These are phyloP conservation scores for Pantala flavescens DNA, from an alignment of 1,140 invertebrate genomes.

Conservation along the genomic window DNA sequence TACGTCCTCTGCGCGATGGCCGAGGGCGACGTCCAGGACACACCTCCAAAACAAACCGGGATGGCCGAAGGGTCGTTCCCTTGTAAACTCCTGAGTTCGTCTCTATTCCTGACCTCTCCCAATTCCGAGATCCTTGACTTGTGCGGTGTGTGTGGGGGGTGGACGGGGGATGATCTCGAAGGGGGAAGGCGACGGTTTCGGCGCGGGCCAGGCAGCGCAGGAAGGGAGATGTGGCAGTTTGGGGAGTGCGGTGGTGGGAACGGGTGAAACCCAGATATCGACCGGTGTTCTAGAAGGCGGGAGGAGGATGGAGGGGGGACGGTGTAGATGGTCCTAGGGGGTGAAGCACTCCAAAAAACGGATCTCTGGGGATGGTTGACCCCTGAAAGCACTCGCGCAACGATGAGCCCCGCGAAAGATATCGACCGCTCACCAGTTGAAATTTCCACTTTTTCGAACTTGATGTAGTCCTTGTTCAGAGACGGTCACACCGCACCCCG, in stretches of 20 bases:
- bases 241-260: not conserved
- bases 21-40: too few relatives aligned
- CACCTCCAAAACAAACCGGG: too few relatives aligned
- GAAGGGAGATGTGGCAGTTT: not conserved
- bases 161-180: not conserved
- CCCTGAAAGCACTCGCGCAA: too few relatives aligned
- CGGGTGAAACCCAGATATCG: not conserved
- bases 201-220: conserved; percentile 2
- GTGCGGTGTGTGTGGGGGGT: not conserved
- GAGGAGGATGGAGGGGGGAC: not conserved
- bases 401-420: too few relatives aligned
- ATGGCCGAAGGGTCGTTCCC: not conserved
- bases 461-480: not conserved
- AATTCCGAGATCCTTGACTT: conserved; percentile 1
- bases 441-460: too few relatives aligned
- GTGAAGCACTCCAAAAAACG: not conserved
- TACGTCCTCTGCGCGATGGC: too few relatives aligned
- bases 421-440: too few relatives aligned
- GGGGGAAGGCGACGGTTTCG: not conserved
- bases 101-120: not conserved
- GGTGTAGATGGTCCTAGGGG: not conserved
- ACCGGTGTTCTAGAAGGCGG: not conserved
- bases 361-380: too few relatives aligned
- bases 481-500: not conserved
- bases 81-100: not conserved